Percentiles rank a stretch among this genome's conserved stretches.
These are phyloP conservation scores for Penaeus indicus DNA, from an alignment of 1,140 invertebrate genomes.

Conservation along the genomic window DNA sequence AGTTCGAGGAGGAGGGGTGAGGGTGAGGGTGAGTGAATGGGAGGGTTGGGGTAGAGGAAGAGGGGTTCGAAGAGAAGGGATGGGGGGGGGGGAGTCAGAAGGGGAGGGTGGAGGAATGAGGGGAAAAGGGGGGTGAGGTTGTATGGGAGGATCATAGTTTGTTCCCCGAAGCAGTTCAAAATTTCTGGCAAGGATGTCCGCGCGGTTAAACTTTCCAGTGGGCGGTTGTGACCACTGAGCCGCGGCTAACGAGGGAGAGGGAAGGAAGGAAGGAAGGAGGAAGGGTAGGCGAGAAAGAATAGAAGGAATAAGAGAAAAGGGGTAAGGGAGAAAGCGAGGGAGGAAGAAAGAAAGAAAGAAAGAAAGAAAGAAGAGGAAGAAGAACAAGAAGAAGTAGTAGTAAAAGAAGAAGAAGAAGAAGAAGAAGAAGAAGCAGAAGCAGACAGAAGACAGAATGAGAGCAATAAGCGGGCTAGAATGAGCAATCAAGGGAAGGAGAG, in stretches of 20 bases:
- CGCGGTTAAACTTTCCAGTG: slow-evolving; percentile 27
- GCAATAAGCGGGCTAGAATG: too few species aligned
- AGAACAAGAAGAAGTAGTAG: background rate
- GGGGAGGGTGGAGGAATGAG: too few species aligned
- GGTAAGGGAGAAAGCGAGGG: background rate
- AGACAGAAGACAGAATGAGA: too few species aligned
- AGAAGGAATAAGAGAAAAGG: background rate
- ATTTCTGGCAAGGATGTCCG: slow-evolving; percentile 22
- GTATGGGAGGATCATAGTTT: slow-evolving; percentile 17
- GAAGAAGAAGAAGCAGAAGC: background rate
- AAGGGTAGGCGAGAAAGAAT: background rate
- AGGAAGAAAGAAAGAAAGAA: background rate
- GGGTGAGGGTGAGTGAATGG: too few species aligned
- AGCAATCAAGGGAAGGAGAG: too few species aligned
- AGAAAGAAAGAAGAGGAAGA: background rate
- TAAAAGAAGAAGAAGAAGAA: background rate
- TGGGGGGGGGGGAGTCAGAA: too few species aligned
- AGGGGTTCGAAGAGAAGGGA: too few species aligned
- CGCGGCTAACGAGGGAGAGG: slow-evolving; percentile 21
- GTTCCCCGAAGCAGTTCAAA: slow-evolving; percentile 11
- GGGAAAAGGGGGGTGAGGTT: background rate
- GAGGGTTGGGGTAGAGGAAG: too few species aligned
- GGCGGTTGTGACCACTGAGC: slow-evolving; percentile 17
- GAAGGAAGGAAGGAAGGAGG: background rate
- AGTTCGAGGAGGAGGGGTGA: too few species aligned